Conservation (phyloP, 1,140 invertebrate species). For the Cyrtorhinus lividipennis region DNA sequence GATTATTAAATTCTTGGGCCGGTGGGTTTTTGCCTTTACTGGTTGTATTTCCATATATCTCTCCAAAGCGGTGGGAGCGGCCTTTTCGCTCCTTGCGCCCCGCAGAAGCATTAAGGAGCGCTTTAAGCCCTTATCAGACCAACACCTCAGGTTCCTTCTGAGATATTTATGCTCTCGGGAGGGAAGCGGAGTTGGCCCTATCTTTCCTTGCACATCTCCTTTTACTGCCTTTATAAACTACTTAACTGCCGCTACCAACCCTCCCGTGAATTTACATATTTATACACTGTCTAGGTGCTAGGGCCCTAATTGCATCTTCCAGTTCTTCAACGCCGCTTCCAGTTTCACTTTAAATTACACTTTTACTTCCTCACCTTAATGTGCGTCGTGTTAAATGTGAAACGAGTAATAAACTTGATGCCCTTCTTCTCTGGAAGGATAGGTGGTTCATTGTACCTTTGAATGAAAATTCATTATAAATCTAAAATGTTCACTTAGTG, state of each 20-base stretch:
- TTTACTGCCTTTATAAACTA: constrained; percentile 17
- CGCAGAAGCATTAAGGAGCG: neutral
- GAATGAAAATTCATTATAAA: too few relatives aligned
- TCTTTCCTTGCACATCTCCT: constrained; percentile 4
- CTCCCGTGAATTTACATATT: constrained; percentile 7
- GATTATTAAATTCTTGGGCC: constrained; percentile 16
- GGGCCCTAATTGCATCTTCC: constrained; percentile 13
- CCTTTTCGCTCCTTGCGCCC: too few relatives aligned
- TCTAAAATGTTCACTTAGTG: too few relatives aligned
- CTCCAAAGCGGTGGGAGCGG: neutral
- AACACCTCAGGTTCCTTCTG: constrained; percentile 11
- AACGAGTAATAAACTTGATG: too few relatives aligned
- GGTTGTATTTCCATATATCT: constrained; percentile 1
- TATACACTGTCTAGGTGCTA: constrained; percentile 12
- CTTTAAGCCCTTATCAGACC: constrained; percentile 10
- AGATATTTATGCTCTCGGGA: constrained; percentile 12
- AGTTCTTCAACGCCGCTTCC: constrained; percentile 1
- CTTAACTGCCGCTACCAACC: constrained; percentile 3
- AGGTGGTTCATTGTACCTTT: too few relatives aligned
- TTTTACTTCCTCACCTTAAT: neutral
- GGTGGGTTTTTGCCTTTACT: neutral
- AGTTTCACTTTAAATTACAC: neutral
- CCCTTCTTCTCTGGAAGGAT: too few relatives aligned
- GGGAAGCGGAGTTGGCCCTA: neutral
- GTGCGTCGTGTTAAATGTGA: neutral